A percentile compares a stretch with the other conserved stretches of the same genome.
Conservation (phyloP, 2,888 invertebrate genomes). For the Pyralis farinalis region DNA sequence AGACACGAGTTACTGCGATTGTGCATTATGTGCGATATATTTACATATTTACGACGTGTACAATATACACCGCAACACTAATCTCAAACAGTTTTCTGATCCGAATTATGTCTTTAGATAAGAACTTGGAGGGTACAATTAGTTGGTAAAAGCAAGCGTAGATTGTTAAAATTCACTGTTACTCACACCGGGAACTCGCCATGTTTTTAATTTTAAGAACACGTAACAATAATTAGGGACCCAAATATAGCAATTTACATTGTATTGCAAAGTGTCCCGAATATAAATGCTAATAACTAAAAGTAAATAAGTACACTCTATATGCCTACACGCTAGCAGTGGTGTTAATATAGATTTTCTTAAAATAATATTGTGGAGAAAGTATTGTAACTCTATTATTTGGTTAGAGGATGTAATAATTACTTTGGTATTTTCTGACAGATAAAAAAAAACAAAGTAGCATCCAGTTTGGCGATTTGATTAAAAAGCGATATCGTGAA, state of each 20-base stretch:
- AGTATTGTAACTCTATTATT: too few relatives aligned
- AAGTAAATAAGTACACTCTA: background rate
- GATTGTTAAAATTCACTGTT: too few relatives aligned
- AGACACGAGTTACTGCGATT: constrained; percentile 61
- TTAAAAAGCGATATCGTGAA: too few relatives aligned
- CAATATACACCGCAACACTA: background rate
- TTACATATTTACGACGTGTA: background rate
- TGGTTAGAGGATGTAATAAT: too few relatives aligned
- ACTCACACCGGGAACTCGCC: too few relatives aligned
- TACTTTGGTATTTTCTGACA: too few relatives aligned
- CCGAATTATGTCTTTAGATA: too few relatives aligned
- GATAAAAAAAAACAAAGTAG: too few relatives aligned
- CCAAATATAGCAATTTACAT: background rate
- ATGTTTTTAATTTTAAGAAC: background rate
- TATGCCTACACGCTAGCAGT: background rate
- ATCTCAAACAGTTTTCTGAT: background rate
- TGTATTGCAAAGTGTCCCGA: background rate
- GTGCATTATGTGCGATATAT: constrained; percentile 37
- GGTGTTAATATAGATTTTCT: background rate
- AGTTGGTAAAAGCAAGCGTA: too few relatives aligned
- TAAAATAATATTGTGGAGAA: too few relatives aligned
- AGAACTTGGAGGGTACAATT: too few relatives aligned
- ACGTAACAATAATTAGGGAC: background rate
- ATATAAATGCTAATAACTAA: constrained; percentile 9
- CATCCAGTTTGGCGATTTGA: too few relatives aligned